Base-by-base conservation (phyloP, 2,888 invertebrate species). In the Carcina quercana region DNA sequence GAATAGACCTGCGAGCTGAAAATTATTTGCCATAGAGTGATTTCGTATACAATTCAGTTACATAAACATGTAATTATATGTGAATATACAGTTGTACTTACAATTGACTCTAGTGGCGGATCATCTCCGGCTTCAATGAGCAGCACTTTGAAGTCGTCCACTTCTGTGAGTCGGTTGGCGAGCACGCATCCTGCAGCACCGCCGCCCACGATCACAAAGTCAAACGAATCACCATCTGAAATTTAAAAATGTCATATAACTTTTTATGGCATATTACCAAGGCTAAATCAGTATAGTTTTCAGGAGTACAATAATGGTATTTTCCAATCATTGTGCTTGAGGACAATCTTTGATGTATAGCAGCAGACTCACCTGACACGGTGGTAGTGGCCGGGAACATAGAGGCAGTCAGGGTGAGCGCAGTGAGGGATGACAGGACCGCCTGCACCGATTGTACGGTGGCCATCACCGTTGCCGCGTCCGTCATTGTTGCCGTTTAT, bases 191-290 rank as follows among this genome's bases (percentile, higher is more conserved):
- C 61, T 1, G 56, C 50, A 0, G 90, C 89, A 1, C 92, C 92
- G 0, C 89, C 91, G 0, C 92, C 92, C 1, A 91, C 87, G 6
- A 90, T 74, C 29, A 91, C 86, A 45, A 89, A 93, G 55, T 91
- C 91, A 50, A 44, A 60, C 0, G 19, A 19, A 0, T 36, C 46
- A 6, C 47, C 47, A 48, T 59, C 58, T 59, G 25, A n/a, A 11
- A 24, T 7, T 11, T 6, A 24, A 3, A 24, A 11, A 10, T n/a
- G n/a, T n/a, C 5, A 10, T 7, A n/a, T 22, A 11, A 11, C 10
- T 3, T 5, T n/a, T 10, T 3, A 2, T 22, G 17, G 5, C 5
- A 7, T 17, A 17, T 17, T 5, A 17, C 5, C 17, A n/a, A n/a
- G n/a, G n/a, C n/a, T n/a, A n/a, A n/a, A n/a, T n/a, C n/a, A n/a